A percentile compares a stretch with the other conserved stretches of the same genome.
phyloP scores from a whole-genome alignment of 2,888 invertebrate species.

The Acleris holmiana region DNA sequence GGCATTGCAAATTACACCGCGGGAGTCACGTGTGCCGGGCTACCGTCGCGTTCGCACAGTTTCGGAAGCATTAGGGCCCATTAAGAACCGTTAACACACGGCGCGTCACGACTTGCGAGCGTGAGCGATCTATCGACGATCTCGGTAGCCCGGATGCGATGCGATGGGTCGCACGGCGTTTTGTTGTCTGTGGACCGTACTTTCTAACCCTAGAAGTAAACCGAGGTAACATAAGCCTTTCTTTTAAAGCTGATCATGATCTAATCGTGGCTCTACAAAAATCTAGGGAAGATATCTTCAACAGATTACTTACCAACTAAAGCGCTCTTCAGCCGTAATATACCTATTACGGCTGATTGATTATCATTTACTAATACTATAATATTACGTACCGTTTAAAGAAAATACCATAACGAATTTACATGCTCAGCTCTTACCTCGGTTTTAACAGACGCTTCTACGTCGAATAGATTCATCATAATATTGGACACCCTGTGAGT shows the following conservation, averaged over 20 bases:
- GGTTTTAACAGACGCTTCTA: too few species aligned
- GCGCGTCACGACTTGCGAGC: slow-evolving; percentile 78
- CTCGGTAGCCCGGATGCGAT: slow-evolving; percentile 72
- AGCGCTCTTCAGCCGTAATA: too few species aligned
- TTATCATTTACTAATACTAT: too few species aligned
- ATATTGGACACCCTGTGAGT: too few species aligned
- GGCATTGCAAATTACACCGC: slow-evolving; percentile 73
- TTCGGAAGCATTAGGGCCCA: slow-evolving; percentile 84
- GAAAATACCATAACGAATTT: too few species aligned
- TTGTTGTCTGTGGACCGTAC: slow-evolving; percentile 50
- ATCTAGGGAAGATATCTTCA: too few species aligned
- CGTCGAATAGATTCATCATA: too few species aligned
- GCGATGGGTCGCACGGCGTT: slow-evolving; percentile 71
- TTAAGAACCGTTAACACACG: slow-evolving; percentile 83
- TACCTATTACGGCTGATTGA: too few species aligned
- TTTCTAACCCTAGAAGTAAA: slow-evolving; percentile 20
- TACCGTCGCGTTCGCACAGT: slow-evolving; percentile 84
- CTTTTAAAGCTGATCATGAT: not conserved
- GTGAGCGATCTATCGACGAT: slow-evolving; percentile 80
- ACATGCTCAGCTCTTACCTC: too few species aligned
- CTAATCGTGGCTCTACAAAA: too few species aligned
- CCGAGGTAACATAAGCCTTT: not conserved
- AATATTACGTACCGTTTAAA: too few species aligned
- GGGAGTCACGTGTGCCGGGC: slow-evolving; percentile 77
- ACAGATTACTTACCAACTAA: too few species aligned